A percentile compares a stretch with the other conserved stretches of the same genome.
These are phyloP conservation scores for Sparus aurata DNA, from an alignment of 2,797 vertebrate genomes.

Conservation along the genomic window DNA sequence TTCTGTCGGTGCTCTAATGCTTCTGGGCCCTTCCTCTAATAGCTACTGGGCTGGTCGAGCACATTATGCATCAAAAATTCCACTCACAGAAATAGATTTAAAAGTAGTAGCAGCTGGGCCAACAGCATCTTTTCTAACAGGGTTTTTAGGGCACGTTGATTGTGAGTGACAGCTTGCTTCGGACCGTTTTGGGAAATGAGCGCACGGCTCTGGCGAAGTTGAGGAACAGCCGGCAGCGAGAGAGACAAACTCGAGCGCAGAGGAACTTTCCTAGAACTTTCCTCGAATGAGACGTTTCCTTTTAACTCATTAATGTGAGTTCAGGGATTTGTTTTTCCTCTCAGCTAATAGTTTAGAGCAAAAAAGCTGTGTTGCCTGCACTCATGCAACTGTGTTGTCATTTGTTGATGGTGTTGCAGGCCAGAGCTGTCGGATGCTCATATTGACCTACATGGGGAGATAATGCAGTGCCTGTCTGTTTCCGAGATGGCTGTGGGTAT, in stretches of 20 bases:
- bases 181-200: slow-evolving; percentile 69
- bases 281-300: slow-evolving; percentile 51
- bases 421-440: slow-evolving; percentile 54
- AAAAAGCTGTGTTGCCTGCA: slow-evolving; percentile 24
- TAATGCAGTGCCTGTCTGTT: slow-evolving; percentile 69
- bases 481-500: slow-evolving; percentile 52
- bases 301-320: slow-evolving; percentile 58
- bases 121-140: slow-evolving; percentile 69
- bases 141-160: slow-evolving; percentile 78
- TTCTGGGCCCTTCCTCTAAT: slow-evolving; percentile 46
- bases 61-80: slow-evolving; percentile 56
- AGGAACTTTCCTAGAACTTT: slow-evolving; percentile 67
- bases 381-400: slow-evolving; percentile 50
- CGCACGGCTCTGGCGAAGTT: slow-evolving; percentile 53
- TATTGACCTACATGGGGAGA: slow-evolving; percentile 77
- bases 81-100: slow-evolving; percentile 66
- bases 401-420: slow-evolving; percentile 50
- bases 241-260: slow-evolving; percentile 38
- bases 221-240: slow-evolving; percentile 69
- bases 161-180: slow-evolving; percentile 77
- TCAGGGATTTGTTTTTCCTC: slow-evolving; percentile 35
- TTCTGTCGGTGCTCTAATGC: slow-evolving; percentile 54
- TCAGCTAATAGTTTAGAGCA: slow-evolving; percentile 39
- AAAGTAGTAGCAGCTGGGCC: slow-evolving; percentile 72
- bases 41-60: slow-evolving; percentile 57